A percentile compares a stretch with the other conserved stretches of the same genome.
Evolutionary conservation across 53 echinoderm and acorn worm species (phyloP).

Genomic region (Temnopleurus reevesii): DNA sequence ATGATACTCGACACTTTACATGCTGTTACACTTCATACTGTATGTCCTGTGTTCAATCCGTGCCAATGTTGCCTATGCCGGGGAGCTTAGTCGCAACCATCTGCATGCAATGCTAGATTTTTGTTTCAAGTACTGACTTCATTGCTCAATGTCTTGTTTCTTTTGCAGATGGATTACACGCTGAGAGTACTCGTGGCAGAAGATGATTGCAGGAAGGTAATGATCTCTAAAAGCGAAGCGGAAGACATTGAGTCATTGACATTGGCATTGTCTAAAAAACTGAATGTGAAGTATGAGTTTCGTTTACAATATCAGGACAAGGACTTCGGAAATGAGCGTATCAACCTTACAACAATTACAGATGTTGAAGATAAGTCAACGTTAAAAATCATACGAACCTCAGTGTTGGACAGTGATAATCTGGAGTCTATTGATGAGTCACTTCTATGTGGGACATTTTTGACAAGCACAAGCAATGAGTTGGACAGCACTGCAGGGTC

Average conservation of each 20-base stretch:
- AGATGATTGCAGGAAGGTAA: conserved; percentile 18
- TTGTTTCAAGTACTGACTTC: conserved; percentile 23
- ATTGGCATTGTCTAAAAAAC: background rate
- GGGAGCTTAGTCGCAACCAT: background rate
- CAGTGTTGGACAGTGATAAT: conserved; percentile 19
- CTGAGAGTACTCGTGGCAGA: background rate
- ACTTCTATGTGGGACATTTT: conserved; percentile 7
- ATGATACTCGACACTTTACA: no score
- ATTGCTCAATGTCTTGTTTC: conserved; percentile 3
- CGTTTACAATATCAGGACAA: conserved; percentile 36
- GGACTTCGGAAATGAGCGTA: conserved; percentile 7
- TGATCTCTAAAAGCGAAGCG: background rate
- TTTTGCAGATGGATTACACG: conserved; percentile 25
- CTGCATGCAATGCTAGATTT: background rate
- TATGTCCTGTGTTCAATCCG: background rate
- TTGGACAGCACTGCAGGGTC: background rate
- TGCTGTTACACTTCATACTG: no score
- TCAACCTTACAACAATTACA: conserved; percentile 16
- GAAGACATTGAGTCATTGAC: background rate
- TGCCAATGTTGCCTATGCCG: background rate
- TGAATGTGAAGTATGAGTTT: background rate
- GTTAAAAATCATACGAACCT: conserved; percentile 7
- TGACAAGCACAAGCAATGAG: background rate
- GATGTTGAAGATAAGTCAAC: conserved; percentile 27
- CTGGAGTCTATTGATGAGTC: conserved; percentile 24